phyloP scores from a whole-genome alignment of 2,113 vertebrate species.

The Platichthys stellatus region DNA sequence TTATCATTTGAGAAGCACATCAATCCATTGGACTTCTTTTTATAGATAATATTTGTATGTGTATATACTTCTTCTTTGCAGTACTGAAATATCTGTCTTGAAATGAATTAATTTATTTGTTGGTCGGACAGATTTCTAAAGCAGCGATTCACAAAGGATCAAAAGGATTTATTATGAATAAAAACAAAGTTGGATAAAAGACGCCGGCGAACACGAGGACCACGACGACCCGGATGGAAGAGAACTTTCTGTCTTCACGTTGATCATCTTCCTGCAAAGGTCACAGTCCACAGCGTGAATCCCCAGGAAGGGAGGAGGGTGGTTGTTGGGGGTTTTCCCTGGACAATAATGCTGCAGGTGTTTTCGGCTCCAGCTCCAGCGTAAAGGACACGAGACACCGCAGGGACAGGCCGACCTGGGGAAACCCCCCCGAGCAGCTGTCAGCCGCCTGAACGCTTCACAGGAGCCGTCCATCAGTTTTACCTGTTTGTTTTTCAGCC shows the following conservation, averaged over 20 bases:
- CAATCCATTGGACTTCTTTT: constrained; percentile 40
- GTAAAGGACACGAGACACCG: constrained; percentile 37
- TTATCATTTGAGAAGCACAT: constrained; percentile 42
- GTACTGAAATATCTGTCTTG: constrained; percentile 48
- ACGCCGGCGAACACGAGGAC: constrained; percentile 24
- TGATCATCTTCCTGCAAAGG: constrained; percentile 22
- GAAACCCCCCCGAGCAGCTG: constrained; percentile 39
- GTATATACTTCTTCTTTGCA: constrained; percentile 44
- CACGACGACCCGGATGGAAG: constrained; percentile 39
- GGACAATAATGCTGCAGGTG: constrained; percentile 56
- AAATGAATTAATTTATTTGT: constrained; percentile 81
- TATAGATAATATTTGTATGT: constrained; percentile 53
- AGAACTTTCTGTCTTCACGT: constrained; percentile 15
- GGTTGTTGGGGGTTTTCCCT: constrained; percentile 61
- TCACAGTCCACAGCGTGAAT: constrained; percentile 47
- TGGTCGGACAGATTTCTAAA: constrained; percentile 56
- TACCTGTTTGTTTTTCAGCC: constrained; percentile 11
- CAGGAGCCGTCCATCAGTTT: constrained; percentile 42
- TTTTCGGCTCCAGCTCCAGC: constrained; percentile 13
- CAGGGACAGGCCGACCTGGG: constrained; percentile 43
- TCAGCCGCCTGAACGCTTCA: constrained; percentile 5
- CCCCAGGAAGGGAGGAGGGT: constrained; percentile 42
- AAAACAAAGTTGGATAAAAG: not conserved
- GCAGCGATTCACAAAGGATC: constrained; percentile 1
- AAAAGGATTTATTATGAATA: not conserved